Evolutionary conservation across 2,797 vertebrate genomes (phyloP), one percentile per base, ranked within the genome.

Genomic region (Sylvilagus floridanus): DNA sequence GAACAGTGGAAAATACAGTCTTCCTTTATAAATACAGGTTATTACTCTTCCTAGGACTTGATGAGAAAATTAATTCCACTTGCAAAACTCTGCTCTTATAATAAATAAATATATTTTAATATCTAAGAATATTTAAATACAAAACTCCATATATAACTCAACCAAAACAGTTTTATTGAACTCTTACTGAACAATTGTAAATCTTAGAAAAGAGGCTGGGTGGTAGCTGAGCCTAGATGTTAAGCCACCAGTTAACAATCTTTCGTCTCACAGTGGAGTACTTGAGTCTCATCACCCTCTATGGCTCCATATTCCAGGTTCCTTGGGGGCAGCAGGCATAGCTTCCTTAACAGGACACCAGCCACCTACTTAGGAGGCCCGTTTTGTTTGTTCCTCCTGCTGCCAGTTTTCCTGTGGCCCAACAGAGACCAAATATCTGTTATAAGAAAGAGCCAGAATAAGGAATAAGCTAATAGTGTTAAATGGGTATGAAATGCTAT

Each of bases 401-500:
- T 57, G 17, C 54, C 17, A 57, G 54, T 21, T 57, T 57, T 57
- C 19, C 54, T 57, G 19, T 17, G 16, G 54, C 54, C 54, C 16
- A 19, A 19, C 54, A 57, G 19, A 57, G 54, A 57, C 54, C 54
- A 57, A 42, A 42, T 42, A 42, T 42, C 42, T 42, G 42, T 42
- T 42, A 42, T 42, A 42, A 42, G 42, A 42, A 42, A 42, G 42
- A 42, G 42, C 42, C 42, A 42, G 42, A 93, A 75, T 87, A 82
- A 96, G 96, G 92, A 85, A 93, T 97, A 97, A 95, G 84, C 84
- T 96, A 98, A 97, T 75, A 96, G 90, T 89, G 98, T 96, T 97
- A 98, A 98, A 96, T 79, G 90, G 68, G 91, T 96, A 95, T 97
- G 97, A 98, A 98, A 96, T 88, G 9, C 95, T 97, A 93, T 93